These are phyloP conservation scores for Drosophila prosaltans DNA, from an alignment of 1,140 invertebrate species.

Conservation along the genomic window DNA sequence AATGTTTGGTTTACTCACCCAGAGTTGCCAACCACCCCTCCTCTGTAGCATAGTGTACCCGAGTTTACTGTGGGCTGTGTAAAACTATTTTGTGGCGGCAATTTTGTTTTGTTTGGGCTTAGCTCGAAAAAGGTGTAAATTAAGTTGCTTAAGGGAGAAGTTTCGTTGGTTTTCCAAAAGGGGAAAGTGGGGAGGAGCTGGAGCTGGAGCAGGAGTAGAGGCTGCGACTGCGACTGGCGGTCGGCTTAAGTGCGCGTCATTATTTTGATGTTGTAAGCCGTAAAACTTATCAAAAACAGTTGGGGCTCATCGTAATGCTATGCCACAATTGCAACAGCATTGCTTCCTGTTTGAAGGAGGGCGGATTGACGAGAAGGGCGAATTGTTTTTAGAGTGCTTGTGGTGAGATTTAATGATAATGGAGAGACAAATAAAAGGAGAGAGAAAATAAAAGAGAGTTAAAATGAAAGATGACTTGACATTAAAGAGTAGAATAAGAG, in stretches of 20 bases:
- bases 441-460: neutral
- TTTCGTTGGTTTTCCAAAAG: slow-evolving; percentile 16
- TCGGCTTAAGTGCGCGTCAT: slow-evolving; percentile 52
- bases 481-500: neutral
- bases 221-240: slow-evolving; percentile 29
- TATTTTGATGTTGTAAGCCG: slow-evolving; percentile 49
- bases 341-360: neutral
- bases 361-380: slow-evolving; percentile 1
- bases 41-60: slow-evolving; percentile 25
- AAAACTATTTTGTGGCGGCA: slow-evolving; percentile 42
- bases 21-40: slow-evolving; percentile 1
- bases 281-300: slow-evolving; percentile 51
- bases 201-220: neutral
- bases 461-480: neutral
- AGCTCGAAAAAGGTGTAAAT: slow-evolving; percentile 57
- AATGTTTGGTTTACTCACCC: slow-evolving; percentile 27
- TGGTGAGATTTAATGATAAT: slow-evolving; percentile 11
- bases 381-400: slow-evolving; percentile 8
- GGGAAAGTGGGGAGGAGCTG: neutral
- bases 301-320: slow-evolving; percentile 36
- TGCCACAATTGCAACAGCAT: slow-evolving; percentile 8
- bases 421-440: slow-evolving; percentile 3
- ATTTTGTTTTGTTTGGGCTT: slow-evolving; percentile 52
- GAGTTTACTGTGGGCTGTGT: slow-evolving; percentile 3
- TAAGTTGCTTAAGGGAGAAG: slow-evolving; percentile 52